Evolutionary conservation across 1,140 invertebrate species (phyloP), one percentile per base, ranked within the genome.

Genomic region (Drosophila mojavensis): DNA sequence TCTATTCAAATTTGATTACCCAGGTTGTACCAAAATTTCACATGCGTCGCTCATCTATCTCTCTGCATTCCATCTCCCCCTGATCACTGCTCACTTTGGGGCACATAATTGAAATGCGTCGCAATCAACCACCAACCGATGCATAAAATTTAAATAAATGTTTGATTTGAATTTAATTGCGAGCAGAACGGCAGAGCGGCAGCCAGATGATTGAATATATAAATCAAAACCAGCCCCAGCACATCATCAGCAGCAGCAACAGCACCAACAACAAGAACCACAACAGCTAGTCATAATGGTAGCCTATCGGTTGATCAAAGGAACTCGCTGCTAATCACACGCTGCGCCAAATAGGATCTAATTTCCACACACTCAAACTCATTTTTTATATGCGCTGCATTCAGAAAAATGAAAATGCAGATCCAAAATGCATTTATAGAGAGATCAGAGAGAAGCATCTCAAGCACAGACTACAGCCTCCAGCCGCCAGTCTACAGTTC

Each of bases 91-190:
- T 11, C 36, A 11, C 2, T 39, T 17, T 20, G 5, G 7, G 43
- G 1, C 15, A 15, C 6, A 15, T 47, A 59, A 70, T 60, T 73
- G 41, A 33, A 74, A 64, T 76, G 80, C 69, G 51, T 60, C 80
- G 88, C 77, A 88, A 88, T 88, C 75, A 84, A 78, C 85, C 84
- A 78, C 84, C 84, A 84, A 61, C 67, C 75, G 84, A 50, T 88
- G 85, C 78, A 90, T 90, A 90, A 85, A 85, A 89, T 89, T 89
- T 89, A 90, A 89, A 89, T 89, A 89, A 89, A 90, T 89, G 74
- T 84, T 89, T 89, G 84, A 89, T 89, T 89, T 89, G 81, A 90
- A 89, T 89, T 89, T 90, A 89, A 89, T 89, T 89, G 85, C 78
- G 17, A 20, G 54, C 54, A 47, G 30, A 43, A 50, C 60, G 33